phyloP scores from a whole-genome alignment of 2,797 vertebrate species.

The Neomorphus geoffroyi region DNA sequence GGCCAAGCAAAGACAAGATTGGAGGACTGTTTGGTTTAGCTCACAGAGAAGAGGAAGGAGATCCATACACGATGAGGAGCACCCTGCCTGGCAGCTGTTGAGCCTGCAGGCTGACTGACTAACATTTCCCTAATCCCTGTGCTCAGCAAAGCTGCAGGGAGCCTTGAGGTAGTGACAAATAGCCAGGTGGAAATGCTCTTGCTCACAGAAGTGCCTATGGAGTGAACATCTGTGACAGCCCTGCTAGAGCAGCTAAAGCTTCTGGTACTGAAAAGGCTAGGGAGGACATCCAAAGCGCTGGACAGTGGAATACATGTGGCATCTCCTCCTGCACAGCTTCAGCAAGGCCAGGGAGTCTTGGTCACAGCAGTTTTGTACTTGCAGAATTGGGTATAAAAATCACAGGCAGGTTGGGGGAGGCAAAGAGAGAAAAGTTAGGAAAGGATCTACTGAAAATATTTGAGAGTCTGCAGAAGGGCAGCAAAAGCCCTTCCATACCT shows the following conservation, averaged over 20 bases:
- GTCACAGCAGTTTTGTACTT: background rate
- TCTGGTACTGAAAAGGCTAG: background rate
- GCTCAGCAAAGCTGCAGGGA: background rate
- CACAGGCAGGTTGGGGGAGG: background rate
- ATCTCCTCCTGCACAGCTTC: background rate
- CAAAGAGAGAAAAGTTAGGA: background rate
- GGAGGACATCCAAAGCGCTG: background rate
- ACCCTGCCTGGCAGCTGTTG: background rate
- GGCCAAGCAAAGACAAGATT: background rate
- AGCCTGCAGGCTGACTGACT: background rate
- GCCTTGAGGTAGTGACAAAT: background rate
- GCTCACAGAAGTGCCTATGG: background rate
- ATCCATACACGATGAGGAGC: background rate
- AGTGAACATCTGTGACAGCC: background rate
- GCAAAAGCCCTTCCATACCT: background rate
- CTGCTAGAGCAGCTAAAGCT: background rate
- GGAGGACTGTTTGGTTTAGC: background rate
- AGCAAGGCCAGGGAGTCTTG: background rate
- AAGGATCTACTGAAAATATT: background rate
- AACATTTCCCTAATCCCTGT: background rate
- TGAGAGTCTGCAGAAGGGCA: background rate
- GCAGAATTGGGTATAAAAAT: background rate
- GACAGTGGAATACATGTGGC: background rate
- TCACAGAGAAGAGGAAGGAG: background rate
- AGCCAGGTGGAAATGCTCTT: constrained; percentile 2